Base-by-base conservation (phyloP, 2,888 invertebrate genomes). In the Drosophila mayaguana region DNA sequence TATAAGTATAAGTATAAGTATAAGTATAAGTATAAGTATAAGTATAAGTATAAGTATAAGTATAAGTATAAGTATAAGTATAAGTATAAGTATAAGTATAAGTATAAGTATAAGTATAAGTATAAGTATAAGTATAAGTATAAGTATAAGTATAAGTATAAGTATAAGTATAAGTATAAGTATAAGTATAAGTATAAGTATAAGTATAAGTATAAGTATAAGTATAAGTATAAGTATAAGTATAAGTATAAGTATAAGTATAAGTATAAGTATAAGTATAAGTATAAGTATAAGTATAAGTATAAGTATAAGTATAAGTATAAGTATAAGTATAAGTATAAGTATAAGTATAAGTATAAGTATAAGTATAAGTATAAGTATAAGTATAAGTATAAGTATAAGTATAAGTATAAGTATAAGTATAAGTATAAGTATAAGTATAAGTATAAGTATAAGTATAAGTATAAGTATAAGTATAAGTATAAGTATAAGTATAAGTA, bases 401-500 rank as follows among this genome's bases (percentile, higher is more conserved):
- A 46, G 16, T 55, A 51, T 22, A 25, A 46, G 16, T 46, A 46
- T 46, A 46, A 25, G 22, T 46, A 46, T 46, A 46, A 46, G 22
- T 46, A 46, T 46, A 46, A 46, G 22, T 46, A 46, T 46, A 45
- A 45, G 22, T 46, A 46, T 46, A 46, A 46, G 22, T 46, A 46
- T 46, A 46, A 46, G 22, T 46, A 46, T 46, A 46, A 46, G 22
- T 46, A 46, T 46, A 46, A 25, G 18, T 36, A 36, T 53, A 36
- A 36, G 18, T 53, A 53, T 53, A 36, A 53, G 34, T 53, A 53
- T 53, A 53, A 46, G n/a, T 43, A 43, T 43, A 43, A 46, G 16
- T 46, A 46, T 46, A 46, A 25, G 22, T 46, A 46, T 46, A 46
- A 46, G 22, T 46, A 46, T 46, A 46, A 46, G 22, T 22, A 25